These are phyloP conservation scores for Allobates femoralis DNA, from an alignment of 2,797 vertebrate genomes.

Conservation along the genomic window DNA sequence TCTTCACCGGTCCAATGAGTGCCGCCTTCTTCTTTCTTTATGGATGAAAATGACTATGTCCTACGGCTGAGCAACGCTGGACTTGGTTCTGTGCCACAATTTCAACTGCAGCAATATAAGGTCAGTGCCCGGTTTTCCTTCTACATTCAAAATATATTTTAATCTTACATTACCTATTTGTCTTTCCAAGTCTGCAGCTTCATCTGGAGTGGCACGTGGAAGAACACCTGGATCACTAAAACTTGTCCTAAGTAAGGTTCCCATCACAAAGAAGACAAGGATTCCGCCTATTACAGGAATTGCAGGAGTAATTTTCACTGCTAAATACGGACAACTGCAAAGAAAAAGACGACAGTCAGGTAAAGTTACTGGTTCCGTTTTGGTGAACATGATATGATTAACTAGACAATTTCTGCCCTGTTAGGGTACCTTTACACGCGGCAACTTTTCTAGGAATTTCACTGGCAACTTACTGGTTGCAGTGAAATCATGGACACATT, in stretches of 20 bases:
- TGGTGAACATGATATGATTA: neutral
- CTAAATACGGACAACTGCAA: slow-evolving; percentile 89
- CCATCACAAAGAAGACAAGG: slow-evolving; percentile 95
- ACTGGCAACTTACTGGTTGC: too few relatives aligned
- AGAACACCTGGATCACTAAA: slow-evolving; percentile 98
- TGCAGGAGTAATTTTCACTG: slow-evolving; percentile 85
- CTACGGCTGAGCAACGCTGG: too few relatives aligned
- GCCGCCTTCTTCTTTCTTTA: too few relatives aligned
- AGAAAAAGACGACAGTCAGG: slow-evolving; percentile 28
- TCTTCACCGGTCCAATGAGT: too few relatives aligned
- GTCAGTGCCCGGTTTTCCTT: too few relatives aligned
- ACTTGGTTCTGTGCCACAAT: too few relatives aligned
- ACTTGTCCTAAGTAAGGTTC: slow-evolving; percentile 93
- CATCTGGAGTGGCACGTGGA: slow-evolving; percentile 91
- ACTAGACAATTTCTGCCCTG: neutral
- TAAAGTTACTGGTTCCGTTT: neutral
- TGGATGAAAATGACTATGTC: too few relatives aligned
- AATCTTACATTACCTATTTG: slow-evolving; percentile 88
- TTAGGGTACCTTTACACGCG: too few relatives aligned
- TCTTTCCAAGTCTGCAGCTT: slow-evolving; percentile 95
- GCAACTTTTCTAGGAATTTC: too few relatives aligned
- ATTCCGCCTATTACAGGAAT: slow-evolving; percentile 91
- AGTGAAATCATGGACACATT: too few relatives aligned
- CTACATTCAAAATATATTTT: too few relatives aligned
- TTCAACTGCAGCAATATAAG: too few relatives aligned